Percentiles rank a stretch among this genome's conserved stretches.
These are phyloP conservation scores for Peribatodes rhomboidaria DNA, from an alignment of 2,888 invertebrate species.

Conservation along the genomic window DNA sequence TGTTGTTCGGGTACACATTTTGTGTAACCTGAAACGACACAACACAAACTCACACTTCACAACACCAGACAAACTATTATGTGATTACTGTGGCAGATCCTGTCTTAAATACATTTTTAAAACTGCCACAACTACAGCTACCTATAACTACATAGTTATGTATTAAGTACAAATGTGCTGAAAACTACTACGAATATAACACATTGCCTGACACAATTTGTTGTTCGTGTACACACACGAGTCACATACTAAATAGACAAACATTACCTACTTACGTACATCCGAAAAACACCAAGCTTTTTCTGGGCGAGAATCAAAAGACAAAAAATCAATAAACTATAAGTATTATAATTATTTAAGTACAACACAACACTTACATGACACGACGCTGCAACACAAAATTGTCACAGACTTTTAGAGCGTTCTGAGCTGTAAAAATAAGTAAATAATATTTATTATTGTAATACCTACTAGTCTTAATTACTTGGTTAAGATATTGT, in stretches of 20 bases:
- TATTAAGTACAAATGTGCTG: not conserved
- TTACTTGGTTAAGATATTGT: slow-evolving; percentile 3
- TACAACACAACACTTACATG: not conserved
- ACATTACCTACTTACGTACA: no score
- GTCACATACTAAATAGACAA: no score
- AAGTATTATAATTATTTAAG: no score
- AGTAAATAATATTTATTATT: slow-evolving; percentile 1
- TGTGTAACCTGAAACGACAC: not conserved
- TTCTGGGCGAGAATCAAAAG: no score
- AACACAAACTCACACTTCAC: not conserved
- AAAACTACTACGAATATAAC: no score
- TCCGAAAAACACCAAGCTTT: no score
- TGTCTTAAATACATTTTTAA: slow-evolving; percentile 21
- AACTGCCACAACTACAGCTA: not conserved
- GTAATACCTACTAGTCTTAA: slow-evolving; percentile 6
- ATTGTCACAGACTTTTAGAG: not conserved
- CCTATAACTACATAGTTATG: not conserved
- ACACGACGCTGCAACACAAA: not conserved
- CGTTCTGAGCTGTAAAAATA: not conserved
- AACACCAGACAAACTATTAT: not conserved
- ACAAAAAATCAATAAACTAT: no score
- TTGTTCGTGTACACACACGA: no score
- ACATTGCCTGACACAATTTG: no score
- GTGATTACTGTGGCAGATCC: slow-evolving; percentile 52
- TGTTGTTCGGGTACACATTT: no score